Evolutionary conservation across 2,888 invertebrate genomes (phyloP).

Genomic region (Diachrysia chrysitis): DNA sequence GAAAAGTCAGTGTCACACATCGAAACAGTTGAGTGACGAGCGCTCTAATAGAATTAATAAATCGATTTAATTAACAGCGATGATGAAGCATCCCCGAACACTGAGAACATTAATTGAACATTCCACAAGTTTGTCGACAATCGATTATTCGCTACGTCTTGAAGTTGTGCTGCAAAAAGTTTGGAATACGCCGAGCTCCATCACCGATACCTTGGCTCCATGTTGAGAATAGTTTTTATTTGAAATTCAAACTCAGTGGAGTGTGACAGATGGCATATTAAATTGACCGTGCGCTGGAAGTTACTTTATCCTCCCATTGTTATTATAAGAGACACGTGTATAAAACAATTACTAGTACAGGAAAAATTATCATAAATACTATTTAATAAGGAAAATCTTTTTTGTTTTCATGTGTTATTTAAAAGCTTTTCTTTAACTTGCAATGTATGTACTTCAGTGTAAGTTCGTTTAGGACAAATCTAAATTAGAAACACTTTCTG

Average conservation of each 20-base stretch:
- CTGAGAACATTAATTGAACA: constrained; percentile 66
- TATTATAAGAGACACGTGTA: background rate
- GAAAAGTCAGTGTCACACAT: constrained; percentile 57
- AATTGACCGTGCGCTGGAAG: constrained; percentile 15
- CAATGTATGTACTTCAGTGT: too few relatives aligned
- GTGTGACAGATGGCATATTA: constrained; percentile 21
- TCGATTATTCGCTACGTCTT: constrained; percentile 57
- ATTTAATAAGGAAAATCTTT: too few relatives aligned
- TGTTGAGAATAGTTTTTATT: constrained; percentile 12
- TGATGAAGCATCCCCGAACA: constrained; percentile 62
- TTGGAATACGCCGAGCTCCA: constrained; percentile 33
- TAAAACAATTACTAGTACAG: background rate
- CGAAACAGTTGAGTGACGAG: constrained; percentile 45
- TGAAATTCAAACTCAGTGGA: constrained; percentile 39
- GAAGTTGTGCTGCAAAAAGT: constrained; percentile 52
- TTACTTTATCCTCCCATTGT: background rate
- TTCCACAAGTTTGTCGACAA: constrained; percentile 59
- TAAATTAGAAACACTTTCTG: too few relatives aligned
- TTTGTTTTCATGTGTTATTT: too few relatives aligned
- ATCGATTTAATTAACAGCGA: constrained; percentile 63
- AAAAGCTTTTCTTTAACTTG: too few relatives aligned
- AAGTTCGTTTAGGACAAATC: too few relatives aligned
- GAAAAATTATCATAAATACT: too few relatives aligned
- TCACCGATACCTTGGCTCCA: constrained; percentile 10
- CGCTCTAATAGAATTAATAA: constrained; percentile 61